Evolutionary conservation across 2,797 vertebrate species (phyloP).

Genomic region (Parauchenoglanis punctatus): DNA sequence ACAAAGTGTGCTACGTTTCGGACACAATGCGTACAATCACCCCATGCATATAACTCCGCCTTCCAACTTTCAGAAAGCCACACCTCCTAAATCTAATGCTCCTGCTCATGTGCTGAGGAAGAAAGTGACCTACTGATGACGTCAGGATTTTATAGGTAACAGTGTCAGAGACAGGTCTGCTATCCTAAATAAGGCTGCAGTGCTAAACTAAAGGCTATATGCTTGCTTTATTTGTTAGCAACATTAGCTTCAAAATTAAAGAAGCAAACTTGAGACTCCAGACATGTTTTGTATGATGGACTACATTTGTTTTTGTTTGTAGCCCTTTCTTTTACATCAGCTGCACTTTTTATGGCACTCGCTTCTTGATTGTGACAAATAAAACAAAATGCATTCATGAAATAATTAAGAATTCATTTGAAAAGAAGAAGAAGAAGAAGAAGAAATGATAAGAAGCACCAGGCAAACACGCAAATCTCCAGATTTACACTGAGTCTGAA

Average conservation of each 20-base stretch:
- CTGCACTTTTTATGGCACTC: background rate
- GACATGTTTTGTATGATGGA: background rate
- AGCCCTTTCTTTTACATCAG: background rate
- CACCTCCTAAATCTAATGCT: background rate
- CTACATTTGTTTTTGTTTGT: background rate
- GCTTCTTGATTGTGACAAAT: background rate
- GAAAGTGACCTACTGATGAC: background rate
- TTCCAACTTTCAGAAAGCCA: background rate
- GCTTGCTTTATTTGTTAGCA: background rate
- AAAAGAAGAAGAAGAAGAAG: no score
- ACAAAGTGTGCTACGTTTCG: background rate
- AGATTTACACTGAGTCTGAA: background rate
- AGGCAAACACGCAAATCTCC: background rate
- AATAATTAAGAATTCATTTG: no score
- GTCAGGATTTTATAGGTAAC: background rate
- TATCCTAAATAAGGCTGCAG: background rate
- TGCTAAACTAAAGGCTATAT: background rate
- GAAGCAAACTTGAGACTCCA: background rate
- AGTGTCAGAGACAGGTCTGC: background rate
- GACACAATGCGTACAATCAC: background rate
- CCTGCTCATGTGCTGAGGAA: background rate
- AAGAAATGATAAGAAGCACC: background rate
- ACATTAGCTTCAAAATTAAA: background rate
- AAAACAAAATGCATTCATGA: background rate
- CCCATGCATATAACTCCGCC: background rate